phyloP scores from a whole-genome alignment of 2,888 invertebrate genomes.

The Dermolepida albohirtum region DNA sequence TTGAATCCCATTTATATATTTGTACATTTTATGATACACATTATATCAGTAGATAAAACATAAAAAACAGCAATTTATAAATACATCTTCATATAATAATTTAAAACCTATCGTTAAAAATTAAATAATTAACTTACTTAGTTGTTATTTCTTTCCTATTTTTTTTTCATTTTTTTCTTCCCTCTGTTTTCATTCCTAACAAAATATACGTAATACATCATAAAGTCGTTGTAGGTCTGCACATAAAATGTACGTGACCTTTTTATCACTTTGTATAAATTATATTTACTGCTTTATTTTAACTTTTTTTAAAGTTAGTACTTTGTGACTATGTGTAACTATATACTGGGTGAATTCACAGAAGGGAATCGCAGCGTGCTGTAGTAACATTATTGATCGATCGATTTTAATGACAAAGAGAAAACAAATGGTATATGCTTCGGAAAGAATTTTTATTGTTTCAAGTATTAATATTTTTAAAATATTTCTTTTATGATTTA shows the following conservation, averaged over 20 bases:
- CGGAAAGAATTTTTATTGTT: no score
- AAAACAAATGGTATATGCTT: no score
- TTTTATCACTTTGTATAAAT: slow-evolving; percentile 27
- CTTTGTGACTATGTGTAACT: neutral
- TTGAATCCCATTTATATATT: slow-evolving; percentile 45
- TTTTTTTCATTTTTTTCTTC: no score
- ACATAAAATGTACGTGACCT: slow-evolving; percentile 1
- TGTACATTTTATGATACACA: slow-evolving; percentile 46
- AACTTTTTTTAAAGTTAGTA: slow-evolving; percentile 3
- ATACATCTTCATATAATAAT: slow-evolving; percentile 38
- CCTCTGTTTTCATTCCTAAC: slow-evolving; percentile 13
- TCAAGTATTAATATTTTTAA: no score
- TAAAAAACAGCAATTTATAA: slow-evolving; percentile 42
- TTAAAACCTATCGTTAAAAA: slow-evolving; percentile 38
- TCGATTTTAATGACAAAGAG: no score
- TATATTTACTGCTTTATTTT: slow-evolving; percentile 8
- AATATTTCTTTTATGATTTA: no score
- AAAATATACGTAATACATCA: slow-evolving; percentile 39
- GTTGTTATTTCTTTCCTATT: slow-evolving; percentile 18
- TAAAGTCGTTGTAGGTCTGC: slow-evolving; percentile 42
- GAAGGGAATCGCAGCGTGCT: no score
- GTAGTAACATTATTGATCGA: no score
- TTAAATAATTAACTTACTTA: slow-evolving; percentile 38
- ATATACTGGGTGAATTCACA: no score
- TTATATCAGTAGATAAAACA: slow-evolving; percentile 38